Percentiles rank a stretch among this genome's conserved stretches.
These are phyloP conservation scores for Hoplias malabaricus DNA, from an alignment of 2,113 vertebrate genomes.

Conservation along the genomic window DNA sequence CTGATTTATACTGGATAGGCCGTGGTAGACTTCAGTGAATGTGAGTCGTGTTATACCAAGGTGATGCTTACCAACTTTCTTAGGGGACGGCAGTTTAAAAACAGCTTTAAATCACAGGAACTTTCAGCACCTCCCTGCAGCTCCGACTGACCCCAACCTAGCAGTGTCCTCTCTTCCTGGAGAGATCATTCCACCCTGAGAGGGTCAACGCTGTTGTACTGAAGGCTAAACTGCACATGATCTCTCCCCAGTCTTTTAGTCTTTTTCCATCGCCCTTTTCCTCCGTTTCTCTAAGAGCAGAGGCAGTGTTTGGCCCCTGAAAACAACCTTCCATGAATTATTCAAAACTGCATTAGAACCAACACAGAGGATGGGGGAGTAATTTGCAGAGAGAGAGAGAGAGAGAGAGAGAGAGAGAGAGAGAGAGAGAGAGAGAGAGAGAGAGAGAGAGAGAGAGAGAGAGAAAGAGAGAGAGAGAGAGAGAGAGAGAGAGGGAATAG, in stretches of 20 bases:
- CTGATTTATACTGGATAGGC: no score
- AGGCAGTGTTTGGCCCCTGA: conserved; percentile 32
- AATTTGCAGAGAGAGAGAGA: conserved; percentile 28
- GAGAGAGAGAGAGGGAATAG: not conserved
- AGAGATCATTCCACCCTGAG: not conserved
- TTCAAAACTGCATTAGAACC: conserved; percentile 51
- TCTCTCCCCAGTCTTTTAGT: conserved; percentile 10
- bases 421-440: not conserved
- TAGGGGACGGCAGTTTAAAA: no score
- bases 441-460: not conserved
- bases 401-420: not conserved
- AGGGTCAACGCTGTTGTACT: not conserved
- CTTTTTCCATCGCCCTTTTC: conserved; percentile 9
- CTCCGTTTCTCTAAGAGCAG: conserved; percentile 34
- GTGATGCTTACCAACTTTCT: no score
- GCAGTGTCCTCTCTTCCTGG: not conserved
- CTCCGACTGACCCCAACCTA: not conserved
- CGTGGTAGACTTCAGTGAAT: no score
- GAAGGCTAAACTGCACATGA: not conserved
- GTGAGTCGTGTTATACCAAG: no score
- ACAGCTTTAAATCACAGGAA: not conserved
- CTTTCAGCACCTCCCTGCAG: not conserved
- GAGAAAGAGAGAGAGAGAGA: not conserved
- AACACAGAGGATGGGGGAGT: conserved; percentile 39
- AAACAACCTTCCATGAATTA: conserved; percentile 47